These are phyloP conservation scores for Fratercula arctica DNA, from an alignment of 2,797 vertebrate species.

Conservation along the genomic window DNA sequence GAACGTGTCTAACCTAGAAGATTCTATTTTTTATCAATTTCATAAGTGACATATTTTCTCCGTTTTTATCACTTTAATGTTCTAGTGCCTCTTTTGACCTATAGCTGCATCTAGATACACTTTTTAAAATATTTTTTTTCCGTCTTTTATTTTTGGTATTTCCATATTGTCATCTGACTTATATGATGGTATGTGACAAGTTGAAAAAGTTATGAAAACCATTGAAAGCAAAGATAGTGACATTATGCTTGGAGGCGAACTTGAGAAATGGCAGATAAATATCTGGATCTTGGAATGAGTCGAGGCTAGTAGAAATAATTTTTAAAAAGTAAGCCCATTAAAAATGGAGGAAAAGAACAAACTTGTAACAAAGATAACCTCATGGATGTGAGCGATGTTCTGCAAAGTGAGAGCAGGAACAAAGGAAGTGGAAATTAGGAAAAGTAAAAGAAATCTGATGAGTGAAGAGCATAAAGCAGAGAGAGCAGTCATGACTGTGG, in stretches of 20 bases:
- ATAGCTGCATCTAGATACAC: neutral
- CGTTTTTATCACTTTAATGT: neutral
- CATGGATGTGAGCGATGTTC: neutral
- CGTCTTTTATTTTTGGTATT: neutral
- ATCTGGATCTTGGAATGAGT: neutral
- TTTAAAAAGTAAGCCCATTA: neutral
- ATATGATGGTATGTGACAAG: neutral
- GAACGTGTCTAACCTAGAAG: neutral
- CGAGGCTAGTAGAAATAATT: neutral
- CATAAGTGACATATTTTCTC: neutral
- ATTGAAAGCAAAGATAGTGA: neutral
- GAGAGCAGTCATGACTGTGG: neutral
- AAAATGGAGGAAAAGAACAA: neutral
- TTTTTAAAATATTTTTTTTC: neutral
- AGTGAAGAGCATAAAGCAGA: neutral
- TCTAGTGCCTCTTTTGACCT: neutral
- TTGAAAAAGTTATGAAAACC: neutral
- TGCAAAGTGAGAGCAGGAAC: neutral
- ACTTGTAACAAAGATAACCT: neutral
- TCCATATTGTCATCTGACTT: neutral
- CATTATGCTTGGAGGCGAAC: neutral
- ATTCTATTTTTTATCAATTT: neutral
- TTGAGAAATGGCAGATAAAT: neutral
- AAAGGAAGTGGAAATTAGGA: neutral
- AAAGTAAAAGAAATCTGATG: neutral